Evolutionary conservation across 2,888 invertebrate species (phyloP).

Genomic region (Andrena marginata): DNA sequence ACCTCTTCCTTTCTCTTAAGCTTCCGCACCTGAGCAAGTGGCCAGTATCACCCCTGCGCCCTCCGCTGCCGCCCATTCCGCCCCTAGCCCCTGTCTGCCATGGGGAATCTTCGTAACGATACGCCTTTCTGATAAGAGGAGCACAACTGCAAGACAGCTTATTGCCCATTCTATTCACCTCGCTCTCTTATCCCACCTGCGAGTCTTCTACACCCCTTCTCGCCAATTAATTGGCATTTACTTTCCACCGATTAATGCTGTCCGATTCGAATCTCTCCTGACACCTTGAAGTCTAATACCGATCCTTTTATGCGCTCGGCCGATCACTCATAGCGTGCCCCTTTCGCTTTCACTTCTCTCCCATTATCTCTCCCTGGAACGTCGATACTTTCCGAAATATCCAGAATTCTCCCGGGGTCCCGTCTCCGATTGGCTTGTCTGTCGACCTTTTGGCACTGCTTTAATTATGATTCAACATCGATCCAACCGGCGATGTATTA

Average conservation of each 20-base stretch:
- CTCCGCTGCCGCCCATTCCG: constrained; percentile 77
- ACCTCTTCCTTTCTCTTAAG: constrained; percentile 85
- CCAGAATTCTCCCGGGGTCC: constrained; percentile 5
- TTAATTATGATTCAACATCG: constrained; percentile 45
- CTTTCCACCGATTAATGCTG: not conserved
- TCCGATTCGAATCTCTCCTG: not conserved
- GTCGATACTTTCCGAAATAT: constrained; percentile 31
- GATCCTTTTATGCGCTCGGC: constrained; percentile 18
- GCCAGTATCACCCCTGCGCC: constrained; percentile 84
- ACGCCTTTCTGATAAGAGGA: constrained; percentile 97
- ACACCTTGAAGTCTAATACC: not conserved
- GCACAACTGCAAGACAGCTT: constrained; percentile 99
- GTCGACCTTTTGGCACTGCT: constrained; percentile 76
- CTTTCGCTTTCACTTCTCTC: not conserved
- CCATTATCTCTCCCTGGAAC: constrained; percentile 13
- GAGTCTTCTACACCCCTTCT: constrained; percentile 30
- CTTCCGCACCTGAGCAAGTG: constrained; percentile 91
- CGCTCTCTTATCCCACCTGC: constrained; percentile 54
- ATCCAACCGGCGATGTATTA: constrained; percentile 37
- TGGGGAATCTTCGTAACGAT: constrained; percentile 98
- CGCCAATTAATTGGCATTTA: constrained; percentile 22
- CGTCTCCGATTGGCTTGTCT: constrained; percentile 75
- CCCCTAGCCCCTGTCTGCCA: constrained; percentile 90
- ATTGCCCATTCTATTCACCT: constrained; percentile 92
- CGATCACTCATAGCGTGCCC: constrained; percentile 3